These are phyloP conservation scores for Eulemur albifrons DNA, from an alignment of 2,797 vertebrate species.

Conservation along the genomic window DNA sequence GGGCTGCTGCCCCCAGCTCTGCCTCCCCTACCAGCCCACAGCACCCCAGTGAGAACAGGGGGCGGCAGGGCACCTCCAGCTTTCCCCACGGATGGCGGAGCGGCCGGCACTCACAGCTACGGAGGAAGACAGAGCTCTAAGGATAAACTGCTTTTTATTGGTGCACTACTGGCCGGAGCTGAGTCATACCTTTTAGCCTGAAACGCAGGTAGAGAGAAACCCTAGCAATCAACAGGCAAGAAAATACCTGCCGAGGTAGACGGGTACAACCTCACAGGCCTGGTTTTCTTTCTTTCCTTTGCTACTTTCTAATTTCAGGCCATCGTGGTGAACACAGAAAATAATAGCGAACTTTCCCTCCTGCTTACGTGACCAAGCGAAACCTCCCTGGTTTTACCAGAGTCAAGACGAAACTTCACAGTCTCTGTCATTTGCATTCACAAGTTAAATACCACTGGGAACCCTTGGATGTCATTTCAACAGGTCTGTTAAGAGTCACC, in stretches of 20 bases:
- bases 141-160: background rate
- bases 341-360: background rate
- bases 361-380: background rate
- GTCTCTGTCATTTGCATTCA: background rate
- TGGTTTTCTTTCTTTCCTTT: background rate
- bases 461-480: background rate
- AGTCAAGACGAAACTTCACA: background rate
- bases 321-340: background rate
- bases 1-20: background rate
- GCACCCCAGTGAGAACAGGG: background rate
- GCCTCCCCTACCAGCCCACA: background rate
- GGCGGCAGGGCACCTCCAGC: background rate
- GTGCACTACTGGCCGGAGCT: background rate
- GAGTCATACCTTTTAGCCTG: background rate
- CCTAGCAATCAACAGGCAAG: background rate
- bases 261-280: background rate
- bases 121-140: background rate
- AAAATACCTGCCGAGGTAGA: background rate
- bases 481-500: background rate
- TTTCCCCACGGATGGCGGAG: background rate
- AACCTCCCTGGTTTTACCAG: background rate
- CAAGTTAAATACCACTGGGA: background rate
- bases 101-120: too few relatives aligned
- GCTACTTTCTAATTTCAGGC: background rate
- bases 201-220: slow-evolving; percentile 13